These are phyloP conservation scores for Augochlora pura DNA, from an alignment of 1,140 invertebrate genomes.

Conservation along the genomic window DNA sequence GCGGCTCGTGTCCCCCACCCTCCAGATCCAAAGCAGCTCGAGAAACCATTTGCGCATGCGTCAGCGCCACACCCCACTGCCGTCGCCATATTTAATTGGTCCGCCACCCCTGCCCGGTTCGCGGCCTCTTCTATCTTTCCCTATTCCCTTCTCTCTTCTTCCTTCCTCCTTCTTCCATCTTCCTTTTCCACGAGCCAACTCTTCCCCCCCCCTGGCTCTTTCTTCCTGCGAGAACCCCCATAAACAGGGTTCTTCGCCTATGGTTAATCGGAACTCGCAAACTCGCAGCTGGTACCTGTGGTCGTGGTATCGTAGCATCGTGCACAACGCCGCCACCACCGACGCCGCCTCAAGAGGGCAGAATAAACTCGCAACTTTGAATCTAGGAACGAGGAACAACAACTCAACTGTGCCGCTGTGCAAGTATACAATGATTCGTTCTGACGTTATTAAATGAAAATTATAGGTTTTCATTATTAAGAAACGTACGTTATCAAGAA, in stretches of 20 bases:
- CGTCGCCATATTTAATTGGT: conserved; percentile 74
- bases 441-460: too few relatives aligned
- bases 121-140: neutral
- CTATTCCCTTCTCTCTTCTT: too few relatives aligned
- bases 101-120: conserved; percentile 68
- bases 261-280: conserved; percentile 15
- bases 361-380: conserved; percentile 38
- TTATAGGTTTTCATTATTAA: too few relatives aligned
- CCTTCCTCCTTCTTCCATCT: neutral
- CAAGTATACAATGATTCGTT: too few relatives aligned
- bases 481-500: too few relatives aligned
- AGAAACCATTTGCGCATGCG: conserved; percentile 66
- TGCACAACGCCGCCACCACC: conserved; percentile 56
- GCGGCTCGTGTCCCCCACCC: conserved; percentile 19
- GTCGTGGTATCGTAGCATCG: neutral
- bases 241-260: conserved; percentile 29
- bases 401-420: too few relatives aligned
- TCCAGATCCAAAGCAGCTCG: conserved; percentile 12
- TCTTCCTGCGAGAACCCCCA: conserved; percentile 26
- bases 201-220: neutral
- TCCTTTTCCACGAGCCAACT: neutral
- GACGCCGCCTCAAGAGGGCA: conserved; percentile 31
- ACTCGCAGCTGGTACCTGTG: too few relatives aligned
- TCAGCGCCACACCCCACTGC: conserved; percentile 73
- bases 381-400: neutral